These are phyloP conservation scores for Chelonus insularis DNA, from an alignment of 1,140 invertebrate genomes.

Conservation along the genomic window DNA sequence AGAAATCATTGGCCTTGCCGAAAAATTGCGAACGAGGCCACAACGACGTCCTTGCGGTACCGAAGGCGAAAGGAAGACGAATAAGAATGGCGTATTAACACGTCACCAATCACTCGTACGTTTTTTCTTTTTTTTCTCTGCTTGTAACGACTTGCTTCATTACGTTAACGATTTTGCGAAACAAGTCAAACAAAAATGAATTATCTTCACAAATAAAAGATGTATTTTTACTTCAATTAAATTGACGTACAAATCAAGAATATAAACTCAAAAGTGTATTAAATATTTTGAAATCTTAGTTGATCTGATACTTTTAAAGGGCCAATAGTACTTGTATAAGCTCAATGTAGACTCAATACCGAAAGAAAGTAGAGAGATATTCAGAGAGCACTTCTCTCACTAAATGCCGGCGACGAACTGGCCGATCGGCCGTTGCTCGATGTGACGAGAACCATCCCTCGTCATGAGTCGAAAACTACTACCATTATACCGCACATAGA, in stretches of 20 bases:
- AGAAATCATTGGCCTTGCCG: background rate
- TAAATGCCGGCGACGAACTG: slow-evolving; percentile 57
- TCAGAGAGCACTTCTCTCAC: slow-evolving; percentile 42
- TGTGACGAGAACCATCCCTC: slow-evolving; percentile 36
- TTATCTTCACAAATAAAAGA: too few species aligned
- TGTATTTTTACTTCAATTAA: too few species aligned
- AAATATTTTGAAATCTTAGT: too few species aligned
- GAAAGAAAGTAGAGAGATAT: slow-evolving; percentile 20
- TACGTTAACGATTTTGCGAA: background rate
- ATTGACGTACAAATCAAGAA: too few species aligned
- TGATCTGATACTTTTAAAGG: too few species aligned
- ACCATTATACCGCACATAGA: slow-evolving; percentile 19
- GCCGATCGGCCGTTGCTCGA: slow-evolving; percentile 47
- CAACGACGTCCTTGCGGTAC: slow-evolving; percentile 9
- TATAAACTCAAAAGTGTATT: too few species aligned
- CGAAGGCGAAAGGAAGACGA: slow-evolving; percentile 12
- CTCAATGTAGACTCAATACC: background rate
- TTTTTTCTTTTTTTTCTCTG: slow-evolving; percentile 3
- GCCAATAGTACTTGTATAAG: background rate
- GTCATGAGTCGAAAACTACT: background rate
- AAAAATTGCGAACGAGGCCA: slow-evolving; percentile 14
- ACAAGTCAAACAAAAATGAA: too few species aligned
- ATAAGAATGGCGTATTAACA: slow-evolving; percentile 45
- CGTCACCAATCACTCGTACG: slow-evolving; percentile 45
- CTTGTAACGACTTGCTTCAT: background rate